Percentiles rank a stretch among this genome's conserved stretches.
Conservation (phyloP, 2,113 vertebrate genomes). For the Artemisiospiza belli region DNA sequence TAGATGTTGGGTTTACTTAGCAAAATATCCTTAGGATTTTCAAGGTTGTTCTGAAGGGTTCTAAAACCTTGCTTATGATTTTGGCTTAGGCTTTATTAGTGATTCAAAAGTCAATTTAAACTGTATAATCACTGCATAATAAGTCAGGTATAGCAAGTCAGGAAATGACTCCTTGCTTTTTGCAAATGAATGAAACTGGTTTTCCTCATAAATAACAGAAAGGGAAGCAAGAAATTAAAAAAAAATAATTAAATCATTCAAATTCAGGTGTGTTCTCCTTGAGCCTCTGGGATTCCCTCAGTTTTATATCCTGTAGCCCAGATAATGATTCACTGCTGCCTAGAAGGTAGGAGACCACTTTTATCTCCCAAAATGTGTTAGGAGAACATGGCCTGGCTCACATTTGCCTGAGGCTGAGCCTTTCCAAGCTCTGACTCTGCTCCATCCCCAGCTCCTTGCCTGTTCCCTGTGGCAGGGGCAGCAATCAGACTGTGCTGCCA, state of each 20-base stretch:
- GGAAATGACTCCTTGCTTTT: not conserved
- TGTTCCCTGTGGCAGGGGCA: not conserved
- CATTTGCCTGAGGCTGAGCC: not conserved
- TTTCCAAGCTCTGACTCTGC: not conserved
- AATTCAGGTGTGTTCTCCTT: not conserved
- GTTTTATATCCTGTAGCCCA: not conserved
- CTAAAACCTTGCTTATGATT: not conserved
- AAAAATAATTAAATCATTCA: not conserved
- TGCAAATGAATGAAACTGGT: not conserved
- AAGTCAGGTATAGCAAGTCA: no score
- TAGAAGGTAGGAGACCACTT: not conserved
- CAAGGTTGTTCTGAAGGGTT: not conserved
- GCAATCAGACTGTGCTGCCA: not conserved
- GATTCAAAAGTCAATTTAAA: not conserved
- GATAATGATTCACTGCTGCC: not conserved
- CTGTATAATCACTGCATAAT: not conserved
- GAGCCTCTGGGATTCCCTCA: not conserved
- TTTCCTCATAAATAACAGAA: not conserved
- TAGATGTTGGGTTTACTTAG: not conserved
- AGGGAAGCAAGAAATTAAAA: not conserved
- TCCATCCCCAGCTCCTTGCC: not conserved
- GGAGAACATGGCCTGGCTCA: not conserved
- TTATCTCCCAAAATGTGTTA: not conserved
- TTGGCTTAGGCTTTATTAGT: not conserved
- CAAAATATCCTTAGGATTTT: not conserved